These are phyloP conservation scores for Phylloscopus trochilus DNA, from an alignment of 2,113 vertebrate species.

Conservation along the genomic window DNA sequence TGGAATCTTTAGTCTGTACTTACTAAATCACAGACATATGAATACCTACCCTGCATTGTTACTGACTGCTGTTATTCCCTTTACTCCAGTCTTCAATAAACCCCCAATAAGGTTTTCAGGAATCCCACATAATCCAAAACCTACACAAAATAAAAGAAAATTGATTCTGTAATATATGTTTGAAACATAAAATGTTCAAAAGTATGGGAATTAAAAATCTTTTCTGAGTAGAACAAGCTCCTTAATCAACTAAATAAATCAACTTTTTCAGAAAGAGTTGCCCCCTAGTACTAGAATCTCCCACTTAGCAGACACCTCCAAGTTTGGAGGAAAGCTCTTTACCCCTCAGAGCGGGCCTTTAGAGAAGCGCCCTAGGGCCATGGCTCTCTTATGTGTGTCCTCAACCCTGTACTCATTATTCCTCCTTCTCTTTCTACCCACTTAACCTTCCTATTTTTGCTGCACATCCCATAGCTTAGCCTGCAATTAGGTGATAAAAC, in stretches of 20 bases:
- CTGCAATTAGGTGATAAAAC: neutral
- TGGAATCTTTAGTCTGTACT: neutral
- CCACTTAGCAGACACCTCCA: neutral
- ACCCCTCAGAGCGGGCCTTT: neutral
- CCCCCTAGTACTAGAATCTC: neutral
- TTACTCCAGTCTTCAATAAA: constrained; percentile 90
- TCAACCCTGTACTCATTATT: neutral
- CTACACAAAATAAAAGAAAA: constrained; percentile 60
- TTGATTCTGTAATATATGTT: neutral
- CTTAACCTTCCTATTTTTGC: neutral
- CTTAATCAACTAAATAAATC: neutral
- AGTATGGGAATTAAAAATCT: neutral
- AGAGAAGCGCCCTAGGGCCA: neutral
- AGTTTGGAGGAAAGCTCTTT: neutral
- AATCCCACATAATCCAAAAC: constrained; percentile 96
- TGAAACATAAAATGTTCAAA: neutral
- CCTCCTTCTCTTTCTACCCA: neutral
- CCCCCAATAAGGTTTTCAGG: constrained; percentile 95
- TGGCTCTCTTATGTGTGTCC: neutral
- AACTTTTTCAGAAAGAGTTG: neutral
- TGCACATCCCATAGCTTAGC: neutral
- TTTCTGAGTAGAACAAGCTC: neutral
- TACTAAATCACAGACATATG: neutral
- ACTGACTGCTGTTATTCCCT: constrained; percentile 90
- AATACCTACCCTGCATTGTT: constrained; percentile 94